Conservation (phyloP, 2,888 invertebrate species). For the Phortica okadai region DNA sequence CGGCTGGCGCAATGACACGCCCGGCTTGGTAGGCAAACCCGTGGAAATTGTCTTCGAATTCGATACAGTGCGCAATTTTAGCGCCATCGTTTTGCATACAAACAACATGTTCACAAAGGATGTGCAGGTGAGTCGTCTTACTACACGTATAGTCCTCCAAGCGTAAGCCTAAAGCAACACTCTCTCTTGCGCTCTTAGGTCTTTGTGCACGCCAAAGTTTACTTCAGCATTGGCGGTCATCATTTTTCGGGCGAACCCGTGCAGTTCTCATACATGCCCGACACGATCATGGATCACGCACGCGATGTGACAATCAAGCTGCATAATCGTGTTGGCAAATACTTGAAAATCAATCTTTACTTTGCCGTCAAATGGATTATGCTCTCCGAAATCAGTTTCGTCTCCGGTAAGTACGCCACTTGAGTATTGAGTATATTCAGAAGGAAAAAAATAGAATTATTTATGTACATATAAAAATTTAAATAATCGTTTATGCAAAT, state of each 20-base stretch:
- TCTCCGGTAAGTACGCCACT: slow-evolving; percentile 81
- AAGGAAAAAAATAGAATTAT: not conserved
- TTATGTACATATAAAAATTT: not conserved
- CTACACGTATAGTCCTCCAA: not conserved
- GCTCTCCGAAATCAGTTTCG: slow-evolving; percentile 90
- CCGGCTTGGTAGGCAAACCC: slow-evolving; percentile 80
- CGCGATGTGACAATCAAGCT: slow-evolving; percentile 88
- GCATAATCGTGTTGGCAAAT: slow-evolving; percentile 85
- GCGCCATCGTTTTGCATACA: slow-evolving; percentile 84
- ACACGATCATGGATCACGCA: slow-evolving; percentile 85
- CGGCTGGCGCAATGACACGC: slow-evolving; percentile 86
- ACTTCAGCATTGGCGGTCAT: slow-evolving; percentile 85
- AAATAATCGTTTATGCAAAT: slow-evolving; percentile 18
- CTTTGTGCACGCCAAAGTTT: slow-evolving; percentile 86
- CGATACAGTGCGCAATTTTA: slow-evolving; percentile 86
- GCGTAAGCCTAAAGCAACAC: too few relatives aligned
- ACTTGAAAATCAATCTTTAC: slow-evolving; percentile 85
- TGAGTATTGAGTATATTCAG: not conserved
- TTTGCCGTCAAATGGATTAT: slow-evolving; percentile 90
- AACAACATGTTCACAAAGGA: slow-evolving; percentile 88
- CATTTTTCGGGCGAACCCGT: slow-evolving; percentile 85
- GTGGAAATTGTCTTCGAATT: slow-evolving; percentile 88
- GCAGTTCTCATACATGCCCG: slow-evolving; percentile 86
- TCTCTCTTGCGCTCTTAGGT: slow-evolving; percentile 77
- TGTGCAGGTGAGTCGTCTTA: slow-evolving; percentile 80